Percentiles rank a stretch among this genome's conserved stretches.
Conservation (phyloP, 2,888 invertebrate species). For the Furcula furcula region DNA sequence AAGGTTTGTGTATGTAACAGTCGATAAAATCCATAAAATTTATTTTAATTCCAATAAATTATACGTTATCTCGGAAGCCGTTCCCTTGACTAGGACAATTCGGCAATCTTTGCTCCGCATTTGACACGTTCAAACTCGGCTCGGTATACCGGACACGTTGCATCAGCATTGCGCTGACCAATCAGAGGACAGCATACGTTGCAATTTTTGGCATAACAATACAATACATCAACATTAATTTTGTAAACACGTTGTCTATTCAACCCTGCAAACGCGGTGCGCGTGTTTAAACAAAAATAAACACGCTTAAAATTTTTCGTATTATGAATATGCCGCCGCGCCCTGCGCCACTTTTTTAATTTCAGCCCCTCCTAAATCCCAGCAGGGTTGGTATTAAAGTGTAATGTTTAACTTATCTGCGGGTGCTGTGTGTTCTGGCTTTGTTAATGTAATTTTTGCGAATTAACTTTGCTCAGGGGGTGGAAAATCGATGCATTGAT, state of each 20-base stretch:
- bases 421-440: slow-evolving; percentile 65
- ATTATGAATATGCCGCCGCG: slow-evolving; percentile 70
- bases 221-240: too few relatives aligned
- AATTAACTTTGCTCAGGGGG: slow-evolving; percentile 49
- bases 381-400: slow-evolving; percentile 74
- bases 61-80: too few relatives aligned
- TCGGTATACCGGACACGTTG: too few relatives aligned
- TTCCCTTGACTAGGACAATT: too few relatives aligned
- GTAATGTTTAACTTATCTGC: slow-evolving; percentile 80
- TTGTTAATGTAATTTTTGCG: slow-evolving; percentile 73
- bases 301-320: slow-evolving; percentile 40
- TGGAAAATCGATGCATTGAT: slow-evolving; percentile 15
- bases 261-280: slow-evolving; percentile 28
- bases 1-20: too few relatives aligned
- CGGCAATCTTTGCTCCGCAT: too few relatives aligned
- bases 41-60: too few relatives aligned
- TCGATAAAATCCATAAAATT: too few relatives aligned
- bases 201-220: too few relatives aligned
- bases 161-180: too few relatives aligned
- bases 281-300: slow-evolving; percentile 58
- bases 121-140: too few relatives aligned
- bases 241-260: neutral
- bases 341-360: slow-evolving; percentile 64
- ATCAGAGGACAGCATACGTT: too few relatives aligned
- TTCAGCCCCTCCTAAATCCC: slow-evolving; percentile 66